Conservation (phyloP, 2,888 invertebrate genomes). For the Brenthis hecate region DNA sequence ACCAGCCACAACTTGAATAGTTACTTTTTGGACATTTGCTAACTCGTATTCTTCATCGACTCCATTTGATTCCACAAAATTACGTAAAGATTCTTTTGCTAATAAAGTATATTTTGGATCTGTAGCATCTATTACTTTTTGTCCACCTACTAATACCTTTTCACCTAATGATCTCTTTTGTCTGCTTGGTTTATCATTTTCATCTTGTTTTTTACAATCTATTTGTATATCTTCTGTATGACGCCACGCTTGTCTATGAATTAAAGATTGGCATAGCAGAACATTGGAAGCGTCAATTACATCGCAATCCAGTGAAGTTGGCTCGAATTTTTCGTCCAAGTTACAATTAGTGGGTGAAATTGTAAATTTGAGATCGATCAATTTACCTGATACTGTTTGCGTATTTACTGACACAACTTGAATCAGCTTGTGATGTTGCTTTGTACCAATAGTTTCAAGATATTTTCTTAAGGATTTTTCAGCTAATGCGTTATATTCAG, state of each 20-base stretch:
- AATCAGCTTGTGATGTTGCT: slow-evolving; percentile 45
- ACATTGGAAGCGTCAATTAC: slow-evolving; percentile 48
- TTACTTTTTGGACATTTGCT: slow-evolving; percentile 62
- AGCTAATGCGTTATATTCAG: slow-evolving; percentile 50
- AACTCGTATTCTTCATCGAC: slow-evolving; percentile 51
- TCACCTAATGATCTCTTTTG: slow-evolving; percentile 34
- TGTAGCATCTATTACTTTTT: slow-evolving; percentile 37
- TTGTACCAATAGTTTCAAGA: slow-evolving; percentile 42
- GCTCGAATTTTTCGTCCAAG: slow-evolving; percentile 41
- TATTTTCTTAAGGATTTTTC: slow-evolving; percentile 53
- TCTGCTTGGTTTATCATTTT: background rate
- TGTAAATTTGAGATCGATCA: slow-evolving; percentile 52
- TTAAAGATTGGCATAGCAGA: slow-evolving; percentile 18
- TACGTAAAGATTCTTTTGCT: slow-evolving; percentile 47
- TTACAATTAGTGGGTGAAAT: slow-evolving; percentile 48
- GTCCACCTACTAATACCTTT: slow-evolving; percentile 37
- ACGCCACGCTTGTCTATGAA: slow-evolving; percentile 15
- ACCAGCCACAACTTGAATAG: slow-evolving; percentile 69
- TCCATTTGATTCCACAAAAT: slow-evolving; percentile 43
- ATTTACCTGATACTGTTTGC: slow-evolving; percentile 50
- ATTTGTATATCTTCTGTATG: slow-evolving; percentile 49
- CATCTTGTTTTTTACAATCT: slow-evolving; percentile 20
- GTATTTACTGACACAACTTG: slow-evolving; percentile 50
- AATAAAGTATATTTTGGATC: slow-evolving; percentile 45
- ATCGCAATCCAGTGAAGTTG: slow-evolving; percentile 40